Percentiles rank a stretch among this genome's conserved stretches.
Conservation (phyloP, 2,113 vertebrate species). For the Sterrhoptilus dennistouni region DNA sequence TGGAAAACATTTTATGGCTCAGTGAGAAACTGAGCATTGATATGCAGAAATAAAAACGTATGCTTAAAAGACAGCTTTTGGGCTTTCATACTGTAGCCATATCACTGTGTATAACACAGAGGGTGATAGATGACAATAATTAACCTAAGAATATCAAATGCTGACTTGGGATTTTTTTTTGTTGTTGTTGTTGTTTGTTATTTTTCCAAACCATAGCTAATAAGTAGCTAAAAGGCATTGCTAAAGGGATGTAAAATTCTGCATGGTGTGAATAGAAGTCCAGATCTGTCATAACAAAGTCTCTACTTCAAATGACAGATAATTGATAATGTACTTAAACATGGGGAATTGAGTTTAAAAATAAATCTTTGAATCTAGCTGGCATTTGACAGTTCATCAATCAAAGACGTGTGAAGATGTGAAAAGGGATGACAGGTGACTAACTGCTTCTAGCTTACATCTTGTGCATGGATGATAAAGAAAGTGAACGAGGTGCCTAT, state of each 20-base stretch:
- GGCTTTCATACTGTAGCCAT: neutral
- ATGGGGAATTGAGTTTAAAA: slow-evolving; percentile 1
- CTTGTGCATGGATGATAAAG: neutral
- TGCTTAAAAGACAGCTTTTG: neutral
- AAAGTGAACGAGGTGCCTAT: neutral
- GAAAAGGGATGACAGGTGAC: neutral
- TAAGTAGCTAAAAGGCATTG: neutral
- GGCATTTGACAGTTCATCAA: slow-evolving; percentile 41
- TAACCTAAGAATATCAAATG: neutral
- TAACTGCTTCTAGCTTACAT: neutral
- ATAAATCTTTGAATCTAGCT: slow-evolving; percentile 23
- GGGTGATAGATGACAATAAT: neutral
- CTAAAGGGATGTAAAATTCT: neutral
- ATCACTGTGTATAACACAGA: neutral
- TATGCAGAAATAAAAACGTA: neutral
- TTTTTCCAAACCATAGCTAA: neutral
- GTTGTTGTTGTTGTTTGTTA: too few relatives aligned
- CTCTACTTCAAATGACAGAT: neutral
- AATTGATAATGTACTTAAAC: slow-evolving; percentile 24
- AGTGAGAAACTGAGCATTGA: neutral
- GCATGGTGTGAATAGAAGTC: neutral
- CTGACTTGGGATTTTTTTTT: neutral
- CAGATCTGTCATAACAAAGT: neutral
- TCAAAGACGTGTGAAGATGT: neutral
- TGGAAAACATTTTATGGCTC: neutral